Conservation (phyloP, 2,113 vertebrate species). For the Xenotilapia leptura region DNA sequence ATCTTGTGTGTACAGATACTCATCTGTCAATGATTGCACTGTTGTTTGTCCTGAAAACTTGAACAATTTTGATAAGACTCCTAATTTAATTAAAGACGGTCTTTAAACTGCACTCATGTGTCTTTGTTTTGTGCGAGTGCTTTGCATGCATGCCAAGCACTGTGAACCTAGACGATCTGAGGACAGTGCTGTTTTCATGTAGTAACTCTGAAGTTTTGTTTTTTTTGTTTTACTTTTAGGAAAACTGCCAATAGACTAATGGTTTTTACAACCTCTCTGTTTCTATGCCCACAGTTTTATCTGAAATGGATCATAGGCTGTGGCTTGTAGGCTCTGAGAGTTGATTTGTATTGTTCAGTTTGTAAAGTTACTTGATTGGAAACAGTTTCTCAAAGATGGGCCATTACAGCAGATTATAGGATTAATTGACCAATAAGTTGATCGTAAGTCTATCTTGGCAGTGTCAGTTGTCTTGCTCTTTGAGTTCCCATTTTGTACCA, state of each 20-base stretch:
- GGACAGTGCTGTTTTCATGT: background rate
- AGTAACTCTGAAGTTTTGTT: background rate
- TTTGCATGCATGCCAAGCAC: background rate
- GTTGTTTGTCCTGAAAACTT: conserved; percentile 63
- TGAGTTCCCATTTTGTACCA: background rate
- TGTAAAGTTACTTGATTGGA: background rate
- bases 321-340: background rate
- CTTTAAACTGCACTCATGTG: background rate
- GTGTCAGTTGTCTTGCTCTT: too few species aligned
- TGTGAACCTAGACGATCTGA: background rate
- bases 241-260: background rate
- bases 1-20: background rate
- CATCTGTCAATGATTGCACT: conserved; percentile 40
- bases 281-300: background rate
- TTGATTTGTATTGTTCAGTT: background rate
- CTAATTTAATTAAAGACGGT: conserved; percentile 43
- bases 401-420: background rate
- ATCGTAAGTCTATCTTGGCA: background rate
- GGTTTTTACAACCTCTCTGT: background rate
- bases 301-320: background rate
- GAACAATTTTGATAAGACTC: conserved; percentile 31
- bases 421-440: background rate
- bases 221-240: background rate
- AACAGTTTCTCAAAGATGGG: background rate
- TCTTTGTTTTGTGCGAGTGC: background rate